Base-by-base conservation (phyloP, 2,888 invertebrate genomes). In the Heteromurus nitidus region DNA sequence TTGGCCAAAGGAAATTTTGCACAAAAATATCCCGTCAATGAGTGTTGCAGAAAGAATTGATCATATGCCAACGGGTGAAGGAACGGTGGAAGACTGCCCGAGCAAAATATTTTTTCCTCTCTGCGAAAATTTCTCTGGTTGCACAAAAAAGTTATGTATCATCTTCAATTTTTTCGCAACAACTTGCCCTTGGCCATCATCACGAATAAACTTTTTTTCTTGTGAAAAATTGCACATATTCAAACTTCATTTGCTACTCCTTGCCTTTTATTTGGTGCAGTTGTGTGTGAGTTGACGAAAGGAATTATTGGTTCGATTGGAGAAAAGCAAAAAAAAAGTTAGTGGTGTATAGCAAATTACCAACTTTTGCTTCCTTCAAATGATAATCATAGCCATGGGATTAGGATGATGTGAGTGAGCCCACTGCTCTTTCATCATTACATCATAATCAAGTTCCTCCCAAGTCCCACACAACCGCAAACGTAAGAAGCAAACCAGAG, bases 141-240 rank as follows among this genome's bases (percentile, higher is more conserved):
- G 24, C 7, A 55, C 7, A 18, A 50, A 50, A 50, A 50, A 18
- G 11, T 13, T 36, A 36, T 11, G 18, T 50, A n/a, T 50, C 18
- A n/a, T 50, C 18, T n/a, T 36, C 7, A 36, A 36, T 9, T 20
- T 44, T 26, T 42, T 58, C 26, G 1, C 24, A 20, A 36, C 36
- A 9, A 36, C 7, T 31, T 75, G 74, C 55, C 74, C 74, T 75
- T 75, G 74, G 74, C 74, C 74, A 64, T 75, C 53, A 75, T 75
- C 65, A 75, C 26, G 44, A 67, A 67, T 42, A 44, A 67, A 11
- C 30, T n/a, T n/a, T n/a, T n/a, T n/a, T n/a, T n/a, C n/a, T n/a
- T n/a, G n/a, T n/a, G n/a, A n/a, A n/a, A n/a, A n/a, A n/a, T n/a
- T n/a, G n/a, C n/a, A n/a, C n/a, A n/a, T n/a, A n/a, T n/a, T n/a